Evolutionary conservation across 2,888 invertebrate species (phyloP), one percentile per base, ranked within the genome.

Genomic region (Drosophila pseudotalamancana): DNA sequence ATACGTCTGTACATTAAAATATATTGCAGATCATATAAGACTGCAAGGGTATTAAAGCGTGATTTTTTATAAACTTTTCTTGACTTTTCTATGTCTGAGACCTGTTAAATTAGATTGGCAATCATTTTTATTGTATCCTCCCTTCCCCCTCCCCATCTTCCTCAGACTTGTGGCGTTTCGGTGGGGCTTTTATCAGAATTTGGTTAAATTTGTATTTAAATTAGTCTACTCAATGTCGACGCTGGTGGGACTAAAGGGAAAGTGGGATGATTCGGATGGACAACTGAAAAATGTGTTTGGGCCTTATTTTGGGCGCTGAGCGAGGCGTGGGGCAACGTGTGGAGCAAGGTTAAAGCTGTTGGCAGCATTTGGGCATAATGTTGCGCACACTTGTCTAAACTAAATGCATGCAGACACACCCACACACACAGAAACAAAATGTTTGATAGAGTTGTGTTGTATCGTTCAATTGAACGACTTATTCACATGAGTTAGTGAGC

Each of bases 281-380:
- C 40, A 42, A 25, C 16, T 12, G 16, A 16, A 25, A 11, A 42
- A 23, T 14, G 16, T 16, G 25, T 42, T 12, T n/a, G n/a, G n/a
- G n/a, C n/a, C n/a, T n/a, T n/a, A n/a, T n/a, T n/a, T n/a, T n/a
- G n/a, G n/a, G n/a, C n/a, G n/a, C n/a, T n/a, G n/a, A n/a, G n/a
- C n/a, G n/a, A n/a, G n/a, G n/a, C n/a, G n/a, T n/a, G n/a, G n/a
- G n/a, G n/a, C n/a, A n/a, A n/a, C n/a, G n/a, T n/a, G n/a, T n/a
- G 14, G 14, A 11, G 2, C 9, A 29, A 12, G 34, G 25, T 45
- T 50, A 46, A 51, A 45, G 31, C 32, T 56, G 69, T 56, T 37
- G n/a, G 54, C 50, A 43, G 45, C 65, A 68, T 60, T 76, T 69
- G 56, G 39, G 23, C 49, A 53, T 59, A 62, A 61, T 69, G 72